Conservation (phyloP, 2,113 vertebrate genomes). For the Dissostichus mawsoni region DNA sequence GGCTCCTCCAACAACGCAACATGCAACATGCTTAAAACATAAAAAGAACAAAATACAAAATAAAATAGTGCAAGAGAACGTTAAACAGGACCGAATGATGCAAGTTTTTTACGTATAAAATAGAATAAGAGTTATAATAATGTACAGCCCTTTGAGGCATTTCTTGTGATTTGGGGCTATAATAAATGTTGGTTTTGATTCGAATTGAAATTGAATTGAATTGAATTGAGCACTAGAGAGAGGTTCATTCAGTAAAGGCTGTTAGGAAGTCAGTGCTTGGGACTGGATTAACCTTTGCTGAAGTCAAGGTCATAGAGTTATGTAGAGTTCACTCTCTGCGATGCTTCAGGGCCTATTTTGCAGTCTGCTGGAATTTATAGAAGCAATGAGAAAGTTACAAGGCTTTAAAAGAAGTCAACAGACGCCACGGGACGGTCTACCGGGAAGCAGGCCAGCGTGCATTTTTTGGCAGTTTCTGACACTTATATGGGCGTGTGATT, state of each 20-base stretch:
- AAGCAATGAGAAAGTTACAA: constrained; percentile 7
- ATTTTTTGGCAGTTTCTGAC: constrained; percentile 20
- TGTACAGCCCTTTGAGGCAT: too few relatives aligned
- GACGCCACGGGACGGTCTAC: background rate
- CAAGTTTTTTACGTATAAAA: too few relatives aligned
- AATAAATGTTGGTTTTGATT: too few relatives aligned
- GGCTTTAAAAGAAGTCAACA: constrained; percentile 24
- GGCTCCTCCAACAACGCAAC: too few relatives aligned
- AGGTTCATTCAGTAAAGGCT: background rate
- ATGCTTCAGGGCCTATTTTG: background rate
- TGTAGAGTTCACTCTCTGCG: background rate
- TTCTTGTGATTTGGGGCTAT: too few relatives aligned
- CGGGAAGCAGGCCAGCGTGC: constrained; percentile 20
- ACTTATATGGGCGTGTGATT: constrained; percentile 7
- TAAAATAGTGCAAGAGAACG: too few relatives aligned
- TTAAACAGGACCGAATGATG: too few relatives aligned
- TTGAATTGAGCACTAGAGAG: too few relatives aligned
- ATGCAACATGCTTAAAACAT: too few relatives aligned
- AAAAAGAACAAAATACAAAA: too few relatives aligned
- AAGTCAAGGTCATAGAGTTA: constrained; percentile 16
- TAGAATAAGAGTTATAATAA: too few relatives aligned
- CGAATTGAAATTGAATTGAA: too few relatives aligned
- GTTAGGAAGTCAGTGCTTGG: background rate
- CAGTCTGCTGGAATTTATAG: background rate
- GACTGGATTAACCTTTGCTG: background rate